Evolutionary conservation across 1,140 invertebrate species (phyloP).

Genomic region (Lasaia peninsularis): DNA sequence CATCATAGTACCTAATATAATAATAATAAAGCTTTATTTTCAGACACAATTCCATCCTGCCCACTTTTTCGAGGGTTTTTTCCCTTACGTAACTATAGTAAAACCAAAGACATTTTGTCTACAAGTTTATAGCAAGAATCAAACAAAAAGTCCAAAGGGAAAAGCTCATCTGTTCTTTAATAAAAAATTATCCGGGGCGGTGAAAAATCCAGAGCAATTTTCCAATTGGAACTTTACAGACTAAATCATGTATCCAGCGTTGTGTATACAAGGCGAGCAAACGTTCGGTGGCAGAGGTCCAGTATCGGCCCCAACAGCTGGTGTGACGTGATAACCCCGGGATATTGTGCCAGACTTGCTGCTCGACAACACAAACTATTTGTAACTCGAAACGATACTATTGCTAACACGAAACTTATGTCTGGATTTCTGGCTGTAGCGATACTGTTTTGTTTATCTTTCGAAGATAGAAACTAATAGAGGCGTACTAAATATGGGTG

Average conservation of each 20-base stretch:
- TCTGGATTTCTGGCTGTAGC: background rate
- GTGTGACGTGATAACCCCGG: constrained; percentile 16
- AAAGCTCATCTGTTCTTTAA: constrained; percentile 12
- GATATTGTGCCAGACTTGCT: constrained; percentile 18
- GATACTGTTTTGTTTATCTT: too few relatives aligned
- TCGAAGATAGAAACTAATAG: too few relatives aligned
- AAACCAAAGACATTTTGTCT: too few relatives aligned
- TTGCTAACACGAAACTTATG: constrained; percentile 4
- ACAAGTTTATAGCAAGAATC: background rate
- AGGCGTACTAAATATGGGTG: too few relatives aligned
- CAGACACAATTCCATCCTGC: too few relatives aligned
- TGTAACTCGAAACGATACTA: constrained; percentile 7
- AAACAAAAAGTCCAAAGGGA: background rate
- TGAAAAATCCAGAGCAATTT: constrained; percentile 13
- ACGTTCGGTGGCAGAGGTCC: constrained; percentile 24
- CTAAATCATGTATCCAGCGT: constrained; percentile 10
- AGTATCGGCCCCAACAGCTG: constrained; percentile 23
- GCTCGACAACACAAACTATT: constrained; percentile 13
- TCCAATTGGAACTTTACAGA: constrained; percentile 20
- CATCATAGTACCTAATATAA: too few relatives aligned
- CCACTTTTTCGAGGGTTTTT: too few relatives aligned
- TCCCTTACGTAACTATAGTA: too few relatives aligned
- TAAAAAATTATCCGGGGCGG: background rate
- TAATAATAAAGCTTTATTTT: too few relatives aligned
- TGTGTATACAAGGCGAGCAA: constrained; percentile 11